phyloP scores from a whole-genome alignment of 2,888 invertebrate species.

The Gerosis bhagava region DNA sequence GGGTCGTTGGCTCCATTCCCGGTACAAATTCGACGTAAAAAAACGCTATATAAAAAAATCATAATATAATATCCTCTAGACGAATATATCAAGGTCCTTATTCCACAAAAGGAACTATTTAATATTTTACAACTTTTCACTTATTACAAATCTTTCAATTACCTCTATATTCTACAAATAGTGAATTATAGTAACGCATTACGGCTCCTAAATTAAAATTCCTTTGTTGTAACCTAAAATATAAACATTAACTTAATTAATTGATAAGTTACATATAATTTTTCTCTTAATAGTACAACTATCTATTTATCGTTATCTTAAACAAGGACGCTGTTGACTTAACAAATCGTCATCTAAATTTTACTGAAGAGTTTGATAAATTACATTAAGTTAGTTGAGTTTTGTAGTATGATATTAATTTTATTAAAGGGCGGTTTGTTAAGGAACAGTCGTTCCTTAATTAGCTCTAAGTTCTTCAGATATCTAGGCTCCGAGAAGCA shows the following conservation, averaged over 20 bases:
- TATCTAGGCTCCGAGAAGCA: slow-evolving; percentile 17
- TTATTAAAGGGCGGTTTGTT: slow-evolving; percentile 35
- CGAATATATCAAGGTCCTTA: slow-evolving; percentile 63
- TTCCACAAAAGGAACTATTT: slow-evolving; percentile 65
- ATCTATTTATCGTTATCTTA: slow-evolving; percentile 16
- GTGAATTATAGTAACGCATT: slow-evolving; percentile 64
- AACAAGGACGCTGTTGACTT: slow-evolving; percentile 18
- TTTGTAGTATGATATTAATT: slow-evolving; percentile 25
- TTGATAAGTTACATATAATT: slow-evolving; percentile 29
- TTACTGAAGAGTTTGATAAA: slow-evolving; percentile 24
- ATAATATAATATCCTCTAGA: slow-evolving; percentile 49
- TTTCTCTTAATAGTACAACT: slow-evolving; percentile 36
- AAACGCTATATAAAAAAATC: slow-evolving; percentile 59
- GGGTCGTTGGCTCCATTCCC: slow-evolving; percentile 53
- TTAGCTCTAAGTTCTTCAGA: slow-evolving; percentile 22
- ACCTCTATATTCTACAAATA: slow-evolving; percentile 72
- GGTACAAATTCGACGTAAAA: slow-evolving; percentile 69
- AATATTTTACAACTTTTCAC: slow-evolving; percentile 61
- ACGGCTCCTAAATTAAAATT: slow-evolving; percentile 51
- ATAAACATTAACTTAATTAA: slow-evolving; percentile 17
- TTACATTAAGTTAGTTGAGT: slow-evolving; percentile 23
- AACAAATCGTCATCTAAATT: slow-evolving; percentile 26
- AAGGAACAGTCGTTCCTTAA: slow-evolving; percentile 33
- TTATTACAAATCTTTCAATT: slow-evolving; percentile 60
- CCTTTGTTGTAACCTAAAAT: slow-evolving; percentile 25